These are phyloP conservation scores for Sylvicola cinctus DNA, from an alignment of 2,888 invertebrate genomes.

Conservation along the genomic window DNA sequence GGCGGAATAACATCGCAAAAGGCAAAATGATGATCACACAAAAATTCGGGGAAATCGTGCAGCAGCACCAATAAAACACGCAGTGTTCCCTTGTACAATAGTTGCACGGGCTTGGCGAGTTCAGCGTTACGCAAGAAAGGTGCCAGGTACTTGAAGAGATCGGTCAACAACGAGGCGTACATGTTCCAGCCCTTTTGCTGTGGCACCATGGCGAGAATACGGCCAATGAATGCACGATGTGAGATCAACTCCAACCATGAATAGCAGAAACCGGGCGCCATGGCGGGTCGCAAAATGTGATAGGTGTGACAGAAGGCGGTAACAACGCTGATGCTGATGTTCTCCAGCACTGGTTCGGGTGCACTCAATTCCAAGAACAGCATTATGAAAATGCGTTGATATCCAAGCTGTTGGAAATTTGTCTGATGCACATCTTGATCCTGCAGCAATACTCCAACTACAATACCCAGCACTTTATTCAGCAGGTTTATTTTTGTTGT, in stretches of 20 bases:
- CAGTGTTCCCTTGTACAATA: constrained; percentile 88
- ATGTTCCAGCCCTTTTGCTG: constrained; percentile 95
- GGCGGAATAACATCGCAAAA: constrained; percentile 99
- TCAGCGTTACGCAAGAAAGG: constrained; percentile 96
- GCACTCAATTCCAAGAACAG: constrained; percentile 90
- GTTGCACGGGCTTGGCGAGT: constrained; percentile 79
- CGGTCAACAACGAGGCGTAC: constrained; percentile 89
- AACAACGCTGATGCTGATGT: constrained; percentile 68
- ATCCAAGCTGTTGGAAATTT: constrained; percentile 81
- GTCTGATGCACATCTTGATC: constrained; percentile 83
- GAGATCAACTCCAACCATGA: constrained; percentile 97
- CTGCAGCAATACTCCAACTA: constrained; percentile 84
- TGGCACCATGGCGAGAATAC: constrained; percentile 75
- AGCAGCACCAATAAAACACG: constrained; percentile 84
- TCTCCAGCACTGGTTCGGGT: constrained; percentile 81
- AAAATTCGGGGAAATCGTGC: constrained; percentile 98
- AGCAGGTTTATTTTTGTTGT: constrained; percentile 83
- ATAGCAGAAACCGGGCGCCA: constrained; percentile 92
- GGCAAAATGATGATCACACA: constrained; percentile 97
- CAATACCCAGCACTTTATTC: constrained; percentile 86
- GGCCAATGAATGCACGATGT: constrained; percentile 86
- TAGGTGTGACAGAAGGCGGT: constrained; percentile 93
- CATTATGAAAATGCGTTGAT: constrained; percentile 91
- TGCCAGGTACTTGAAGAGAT: constrained; percentile 89
- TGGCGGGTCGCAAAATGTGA: constrained; percentile 77